Conservation (phyloP, 92 coral and sea anemone species). For the Parazoanthus darwini region DNA sequence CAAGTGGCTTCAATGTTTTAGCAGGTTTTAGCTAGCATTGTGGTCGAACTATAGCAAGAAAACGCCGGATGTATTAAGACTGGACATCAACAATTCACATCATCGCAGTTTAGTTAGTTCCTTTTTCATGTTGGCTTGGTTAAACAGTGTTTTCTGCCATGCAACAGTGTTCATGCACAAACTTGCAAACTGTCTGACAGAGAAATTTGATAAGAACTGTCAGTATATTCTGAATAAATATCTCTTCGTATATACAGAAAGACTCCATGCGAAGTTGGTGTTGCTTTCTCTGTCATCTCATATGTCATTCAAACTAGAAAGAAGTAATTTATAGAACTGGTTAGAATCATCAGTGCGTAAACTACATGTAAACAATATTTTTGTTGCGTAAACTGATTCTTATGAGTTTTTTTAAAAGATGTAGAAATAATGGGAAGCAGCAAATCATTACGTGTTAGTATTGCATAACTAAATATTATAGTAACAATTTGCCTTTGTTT, state of each 20-base stretch:
- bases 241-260: background rate
- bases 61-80: constrained; percentile 37
- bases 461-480: background rate
- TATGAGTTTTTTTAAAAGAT: no score
- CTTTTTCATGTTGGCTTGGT: background rate
- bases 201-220: background rate
- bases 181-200: background rate
- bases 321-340: background rate
- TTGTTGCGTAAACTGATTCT: no score
- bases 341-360: background rate
- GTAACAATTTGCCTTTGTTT: no score
- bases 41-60: background rate
- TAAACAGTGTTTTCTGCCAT: background rate
- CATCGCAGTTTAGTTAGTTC: constrained; percentile 23
- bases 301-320: background rate
- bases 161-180: no score
- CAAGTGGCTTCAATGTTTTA: background rate
- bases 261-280: background rate
- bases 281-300: background rate
- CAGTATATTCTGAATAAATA: background rate
- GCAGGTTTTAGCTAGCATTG: background rate
- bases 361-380: background rate
- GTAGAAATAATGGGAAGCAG: background rate
- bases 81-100: background rate
- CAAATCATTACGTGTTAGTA: background rate